These are phyloP conservation scores for Ptychobarbus kaznakovi DNA, from an alignment of 2,797 vertebrate species.

Conservation along the genomic window DNA sequence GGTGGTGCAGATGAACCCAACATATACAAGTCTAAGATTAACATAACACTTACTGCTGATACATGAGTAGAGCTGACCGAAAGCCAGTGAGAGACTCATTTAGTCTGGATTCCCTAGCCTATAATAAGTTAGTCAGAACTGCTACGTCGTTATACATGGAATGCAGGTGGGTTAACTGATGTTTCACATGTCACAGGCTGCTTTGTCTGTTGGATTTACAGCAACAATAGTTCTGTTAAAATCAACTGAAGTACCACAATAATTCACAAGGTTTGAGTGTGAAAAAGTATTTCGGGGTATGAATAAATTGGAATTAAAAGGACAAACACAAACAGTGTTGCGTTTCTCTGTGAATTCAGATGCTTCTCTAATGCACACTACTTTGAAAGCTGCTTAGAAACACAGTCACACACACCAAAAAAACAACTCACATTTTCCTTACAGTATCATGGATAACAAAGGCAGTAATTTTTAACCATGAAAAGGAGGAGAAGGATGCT, in stretches of 20 bases:
- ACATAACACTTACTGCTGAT: constrained; percentile 47
- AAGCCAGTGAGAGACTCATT: constrained; percentile 57
- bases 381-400: constrained; percentile 40
- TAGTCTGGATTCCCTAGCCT: constrained; percentile 59
- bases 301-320: neutral
- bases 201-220: constrained; percentile 31
- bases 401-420: neutral
- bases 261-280: constrained; percentile 14
- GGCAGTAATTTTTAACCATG: constrained; percentile 50
- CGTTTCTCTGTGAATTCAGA: constrained; percentile 48
- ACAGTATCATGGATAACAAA: constrained; percentile 65
- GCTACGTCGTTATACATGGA: constrained; percentile 48
- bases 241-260: constrained; percentile 55
- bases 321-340: constrained; percentile 34
- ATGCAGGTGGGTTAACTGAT: constrained; percentile 24
- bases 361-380: constrained; percentile 27
- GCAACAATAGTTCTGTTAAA: constrained; percentile 25
- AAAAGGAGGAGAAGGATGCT: constrained; percentile 31
- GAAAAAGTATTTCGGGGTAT: neutral
- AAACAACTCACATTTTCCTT: constrained; percentile 51
- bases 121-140: constrained; percentile 65
- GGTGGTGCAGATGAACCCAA: constrained; percentile 37
- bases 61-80: constrained; percentile 33
- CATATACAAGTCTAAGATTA: constrained; percentile 48
- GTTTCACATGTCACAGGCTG: constrained; percentile 40